These are phyloP conservation scores for Laspeyria flexula DNA, from an alignment of 2,888 invertebrate species.

Conservation along the genomic window DNA sequence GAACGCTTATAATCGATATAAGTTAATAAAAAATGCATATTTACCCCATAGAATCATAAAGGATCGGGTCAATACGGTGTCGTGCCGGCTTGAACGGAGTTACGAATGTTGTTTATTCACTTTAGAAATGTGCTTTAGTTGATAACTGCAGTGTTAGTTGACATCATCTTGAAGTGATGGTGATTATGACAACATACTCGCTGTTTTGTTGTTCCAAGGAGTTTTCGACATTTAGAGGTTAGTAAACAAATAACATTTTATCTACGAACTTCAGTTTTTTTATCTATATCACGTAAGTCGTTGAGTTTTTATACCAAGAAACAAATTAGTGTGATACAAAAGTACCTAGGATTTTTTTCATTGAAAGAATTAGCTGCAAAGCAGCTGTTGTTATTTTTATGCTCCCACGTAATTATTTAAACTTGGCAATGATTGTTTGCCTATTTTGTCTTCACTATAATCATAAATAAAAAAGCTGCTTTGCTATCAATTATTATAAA, in stretches of 20 bases:
- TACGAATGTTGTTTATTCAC: slow-evolving; percentile 58
- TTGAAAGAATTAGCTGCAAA: too few species aligned
- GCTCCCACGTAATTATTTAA: not conserved
- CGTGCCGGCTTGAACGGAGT: slow-evolving; percentile 52
- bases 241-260: slow-evolving; percentile 65
- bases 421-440: not conserved
- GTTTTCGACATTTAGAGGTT: slow-evolving; percentile 61
- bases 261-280: slow-evolving; percentile 13
- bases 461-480: slow-evolving; percentile 15
- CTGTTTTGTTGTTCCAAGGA: slow-evolving; percentile 50
- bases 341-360: too few species aligned
- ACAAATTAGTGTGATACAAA: too few species aligned
- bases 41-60: slow-evolving; percentile 77
- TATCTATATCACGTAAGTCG: too few species aligned
- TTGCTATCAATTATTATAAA: slow-evolving; percentile 9
- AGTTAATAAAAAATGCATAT: slow-evolving; percentile 84
- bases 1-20: slow-evolving; percentile 73
- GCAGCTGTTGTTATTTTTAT: too few species aligned
- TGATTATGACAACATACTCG: slow-evolving; percentile 48
- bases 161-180: slow-evolving; percentile 59
- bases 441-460: slow-evolving; percentile 4
- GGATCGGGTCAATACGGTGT: slow-evolving; percentile 69
- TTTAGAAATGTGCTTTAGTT: slow-evolving; percentile 42
- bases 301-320: too few species aligned
- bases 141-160: slow-evolving; percentile 55